These are phyloP conservation scores for Parnassius orleans DNA, from an alignment of 2,888 invertebrate genomes.

Conservation along the genomic window DNA sequence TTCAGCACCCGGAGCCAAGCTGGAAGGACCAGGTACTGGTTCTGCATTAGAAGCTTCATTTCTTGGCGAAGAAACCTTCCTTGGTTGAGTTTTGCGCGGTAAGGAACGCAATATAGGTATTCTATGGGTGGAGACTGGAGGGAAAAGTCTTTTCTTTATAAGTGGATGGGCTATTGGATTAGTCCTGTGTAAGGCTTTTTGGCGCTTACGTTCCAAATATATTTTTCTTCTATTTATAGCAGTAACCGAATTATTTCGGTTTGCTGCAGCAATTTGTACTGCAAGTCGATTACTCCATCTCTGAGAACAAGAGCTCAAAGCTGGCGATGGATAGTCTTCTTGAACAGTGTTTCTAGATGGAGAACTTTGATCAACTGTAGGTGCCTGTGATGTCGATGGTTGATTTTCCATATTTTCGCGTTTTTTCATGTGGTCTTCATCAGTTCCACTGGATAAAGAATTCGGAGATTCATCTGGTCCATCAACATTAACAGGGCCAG, in stretches of 20 bases:
- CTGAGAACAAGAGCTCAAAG: slow-evolving; percentile 38
- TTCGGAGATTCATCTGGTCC: slow-evolving; percentile 56
- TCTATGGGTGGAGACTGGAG: slow-evolving; percentile 60
- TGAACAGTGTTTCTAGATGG: not conserved
- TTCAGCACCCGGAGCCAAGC: slow-evolving; percentile 38
- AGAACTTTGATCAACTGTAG: slow-evolving; percentile 24
- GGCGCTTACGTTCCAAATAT: slow-evolving; percentile 61
- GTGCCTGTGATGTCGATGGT: slow-evolving; percentile 23
- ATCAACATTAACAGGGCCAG: slow-evolving; percentile 66
- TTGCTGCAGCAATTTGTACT: slow-evolving; percentile 72
- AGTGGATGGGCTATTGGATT: slow-evolving; percentile 67
- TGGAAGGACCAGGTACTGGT: slow-evolving; percentile 61
- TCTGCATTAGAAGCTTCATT: slow-evolving; percentile 43
- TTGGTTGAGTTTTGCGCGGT: slow-evolving; percentile 43
- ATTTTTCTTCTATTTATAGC: slow-evolving; percentile 64
- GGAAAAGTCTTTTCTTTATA: slow-evolving; percentile 52
- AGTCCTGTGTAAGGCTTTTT: slow-evolving; percentile 67
- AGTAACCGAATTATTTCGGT: slow-evolving; percentile 66
- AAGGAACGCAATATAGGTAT: slow-evolving; percentile 61
- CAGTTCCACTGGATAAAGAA: slow-evolving; percentile 34
- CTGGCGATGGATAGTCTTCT: not conserved
- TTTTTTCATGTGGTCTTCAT: slow-evolving; percentile 28
- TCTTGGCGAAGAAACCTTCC: slow-evolving; percentile 37
- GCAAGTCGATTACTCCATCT: slow-evolving; percentile 71
- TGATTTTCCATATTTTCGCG: not conserved